A percentile compares a stretch with the other conserved stretches of the same genome.
phyloP scores from a whole-genome alignment of 2,888 invertebrate genomes.

The Nephrotoma appendiculata region DNA sequence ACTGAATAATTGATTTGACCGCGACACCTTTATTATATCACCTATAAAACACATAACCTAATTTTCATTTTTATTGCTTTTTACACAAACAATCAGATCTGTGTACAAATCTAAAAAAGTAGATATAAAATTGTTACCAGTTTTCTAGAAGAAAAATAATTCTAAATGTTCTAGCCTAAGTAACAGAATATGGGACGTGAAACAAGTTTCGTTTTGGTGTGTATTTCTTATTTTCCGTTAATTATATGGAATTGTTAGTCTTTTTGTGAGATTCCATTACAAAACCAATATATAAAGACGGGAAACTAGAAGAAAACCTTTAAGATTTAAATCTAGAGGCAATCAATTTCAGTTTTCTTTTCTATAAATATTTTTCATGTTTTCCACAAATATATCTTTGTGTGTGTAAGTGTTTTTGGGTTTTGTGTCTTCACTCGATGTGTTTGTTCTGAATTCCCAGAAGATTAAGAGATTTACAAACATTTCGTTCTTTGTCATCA shows the following conservation, averaged over 20 bases:
- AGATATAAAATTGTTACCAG: neutral
- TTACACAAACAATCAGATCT: neutral
- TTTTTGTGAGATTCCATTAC: neutral
- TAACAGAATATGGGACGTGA: neutral
- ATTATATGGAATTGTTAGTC: neutral
- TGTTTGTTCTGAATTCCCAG: neutral
- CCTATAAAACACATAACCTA: neutral
- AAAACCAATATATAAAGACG: neutral
- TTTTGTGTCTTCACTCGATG: neutral
- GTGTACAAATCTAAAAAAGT: neutral
- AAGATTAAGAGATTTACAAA: neutral
- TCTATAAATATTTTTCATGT: neutral
- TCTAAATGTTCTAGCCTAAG: neutral
- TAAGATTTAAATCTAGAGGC: neutral
- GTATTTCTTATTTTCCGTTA: neutral
- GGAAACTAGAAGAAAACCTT: neutral
- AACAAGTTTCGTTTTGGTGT: neutral
- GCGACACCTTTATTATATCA: neutral
- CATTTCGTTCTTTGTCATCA: neutral
- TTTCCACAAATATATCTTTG: neutral
- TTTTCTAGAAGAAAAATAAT: neutral
- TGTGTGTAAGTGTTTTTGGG: neutral
- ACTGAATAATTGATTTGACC: neutral
- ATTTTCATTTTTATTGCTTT: neutral
- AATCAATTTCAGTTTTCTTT: neutral